Evolutionary conservation across 2,888 invertebrate genomes (phyloP).

Genomic region (Cistogaster globosa): DNA sequence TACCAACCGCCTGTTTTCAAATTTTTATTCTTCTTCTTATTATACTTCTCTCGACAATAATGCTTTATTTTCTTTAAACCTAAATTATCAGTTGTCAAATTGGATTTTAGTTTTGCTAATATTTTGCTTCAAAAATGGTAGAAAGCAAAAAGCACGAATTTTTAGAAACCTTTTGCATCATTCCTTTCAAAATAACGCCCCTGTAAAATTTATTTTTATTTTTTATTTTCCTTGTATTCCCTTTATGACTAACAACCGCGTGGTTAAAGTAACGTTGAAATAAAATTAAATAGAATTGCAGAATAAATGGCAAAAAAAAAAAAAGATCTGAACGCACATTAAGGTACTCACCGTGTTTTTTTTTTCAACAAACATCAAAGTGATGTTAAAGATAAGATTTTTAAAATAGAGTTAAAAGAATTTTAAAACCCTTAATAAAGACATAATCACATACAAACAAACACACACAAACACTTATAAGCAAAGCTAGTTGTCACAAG

Average conservation of each 20-base stretch:
- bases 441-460: not conserved
- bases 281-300: conserved; percentile 30
- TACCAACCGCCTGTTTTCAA: no score
- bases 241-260: conserved; percentile 67
- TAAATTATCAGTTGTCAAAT: no score
- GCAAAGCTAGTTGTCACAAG: conserved; percentile 21
- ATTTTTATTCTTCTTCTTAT: no score
- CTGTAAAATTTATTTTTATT: not conserved
- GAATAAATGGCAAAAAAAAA: not conserved
- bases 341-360: conserved; percentile 34
- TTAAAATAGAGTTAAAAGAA: not conserved
- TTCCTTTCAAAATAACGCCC: not conserved
- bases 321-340: conserved; percentile 32
- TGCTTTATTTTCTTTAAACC: no score
- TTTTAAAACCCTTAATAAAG: not conserved
- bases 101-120: no score
- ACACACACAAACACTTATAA: not conserved
- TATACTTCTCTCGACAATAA: no score
- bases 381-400: conserved; percentile 12
- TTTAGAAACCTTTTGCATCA: no score
- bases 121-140: no score
- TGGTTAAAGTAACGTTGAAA: conserved; percentile 37
- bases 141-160: no score
- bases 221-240: conserved; percentile 12
- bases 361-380: conserved; percentile 56